Evolutionary conservation across 1,140 invertebrate genomes (phyloP), one percentile per base, ranked within the genome.

Genomic region (Zaprionus kolodkinae): DNA sequence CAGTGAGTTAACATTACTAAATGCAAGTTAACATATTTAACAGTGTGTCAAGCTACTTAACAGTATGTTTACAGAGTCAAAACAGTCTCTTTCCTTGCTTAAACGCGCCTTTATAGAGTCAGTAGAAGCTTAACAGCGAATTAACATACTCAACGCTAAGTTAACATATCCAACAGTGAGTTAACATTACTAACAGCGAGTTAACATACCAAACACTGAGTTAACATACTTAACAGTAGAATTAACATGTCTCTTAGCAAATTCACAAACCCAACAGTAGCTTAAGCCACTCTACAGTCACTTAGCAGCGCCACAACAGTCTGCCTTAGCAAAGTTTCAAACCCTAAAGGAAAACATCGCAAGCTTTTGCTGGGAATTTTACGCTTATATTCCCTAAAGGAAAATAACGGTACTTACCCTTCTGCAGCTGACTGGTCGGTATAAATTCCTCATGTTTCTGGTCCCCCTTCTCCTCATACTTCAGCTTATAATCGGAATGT

Each of bases 401-500:
- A 1, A 7, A 17, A 13, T 59, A 50, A 3, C 10, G 45, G 33
- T 35, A 63, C 91, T 91, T 50, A 92, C 91, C 87, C 77, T 92
- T 92, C 60, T 92, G 91, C 7, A 91, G 72, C 69, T 92, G 91
- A 55, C 76, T 89, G 62, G 91, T 91, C 56, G 92, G 92, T 74
- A 93, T 93, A 35, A 92, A 93, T 77, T 92, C 92, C 79, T 93
- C 92, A 61, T 93, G 92, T 78, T 92, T 93, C 77, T 92, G 90
- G 82, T 92, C 92, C 62, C 91, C 92, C 72, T 92, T 92, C 43
- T 92, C 92, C 50, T 93, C 92, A 62, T 91, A 92, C 67, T 93
- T 92, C 12, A 93, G 80, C 81, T 91, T 91, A 66, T 92, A 92
- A 61, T 92, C 91, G 56, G 92, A 92, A 57, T 88, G 85, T 72